These are phyloP conservation scores for Hydrotaea diabolus DNA, from an alignment of 2,888 invertebrate genomes.

Conservation along the genomic window DNA sequence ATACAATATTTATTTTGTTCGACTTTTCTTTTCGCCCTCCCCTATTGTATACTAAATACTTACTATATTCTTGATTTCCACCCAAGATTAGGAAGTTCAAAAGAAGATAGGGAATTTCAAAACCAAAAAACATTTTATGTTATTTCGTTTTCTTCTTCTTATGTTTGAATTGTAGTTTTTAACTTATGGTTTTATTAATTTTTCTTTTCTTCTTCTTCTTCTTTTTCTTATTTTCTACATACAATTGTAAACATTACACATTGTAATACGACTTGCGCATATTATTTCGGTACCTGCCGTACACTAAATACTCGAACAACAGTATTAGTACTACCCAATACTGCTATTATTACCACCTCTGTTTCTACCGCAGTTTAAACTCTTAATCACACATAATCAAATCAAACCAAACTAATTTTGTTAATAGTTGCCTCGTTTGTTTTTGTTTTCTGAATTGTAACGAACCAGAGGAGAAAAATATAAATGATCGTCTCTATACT, in stretches of 20 bases:
- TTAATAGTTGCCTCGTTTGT: constrained; percentile 20
- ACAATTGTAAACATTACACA: constrained; percentile 15
- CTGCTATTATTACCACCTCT: constrained; percentile 37
- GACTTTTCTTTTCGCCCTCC: neutral
- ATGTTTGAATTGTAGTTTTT: constrained; percentile 19
- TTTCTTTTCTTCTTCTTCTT: constrained; percentile 19
- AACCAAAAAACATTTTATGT: constrained; percentile 10
- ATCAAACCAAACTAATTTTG: neutral
- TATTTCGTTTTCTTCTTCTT: constrained; percentile 12
- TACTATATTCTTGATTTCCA: neutral
- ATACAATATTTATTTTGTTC: constrained; percentile 12
- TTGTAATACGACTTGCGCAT: neutral
- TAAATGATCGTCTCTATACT: neutral
- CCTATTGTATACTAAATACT: neutral
- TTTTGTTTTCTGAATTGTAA: constrained; percentile 1
- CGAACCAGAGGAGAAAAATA: neutral
- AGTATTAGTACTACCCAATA: constrained; percentile 35
- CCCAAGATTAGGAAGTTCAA: neutral
- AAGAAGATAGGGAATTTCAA: no score
- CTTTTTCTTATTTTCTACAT: constrained; percentile 21
- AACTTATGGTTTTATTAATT: constrained; percentile 19
- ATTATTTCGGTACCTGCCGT: neutral
- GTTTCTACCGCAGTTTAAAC: constrained; percentile 24
- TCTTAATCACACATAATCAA: constrained; percentile 7
- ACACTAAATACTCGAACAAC: neutral